These are phyloP conservation scores for Cariama cristata DNA, from an alignment of 2,113 vertebrate species.

Conservation along the genomic window DNA sequence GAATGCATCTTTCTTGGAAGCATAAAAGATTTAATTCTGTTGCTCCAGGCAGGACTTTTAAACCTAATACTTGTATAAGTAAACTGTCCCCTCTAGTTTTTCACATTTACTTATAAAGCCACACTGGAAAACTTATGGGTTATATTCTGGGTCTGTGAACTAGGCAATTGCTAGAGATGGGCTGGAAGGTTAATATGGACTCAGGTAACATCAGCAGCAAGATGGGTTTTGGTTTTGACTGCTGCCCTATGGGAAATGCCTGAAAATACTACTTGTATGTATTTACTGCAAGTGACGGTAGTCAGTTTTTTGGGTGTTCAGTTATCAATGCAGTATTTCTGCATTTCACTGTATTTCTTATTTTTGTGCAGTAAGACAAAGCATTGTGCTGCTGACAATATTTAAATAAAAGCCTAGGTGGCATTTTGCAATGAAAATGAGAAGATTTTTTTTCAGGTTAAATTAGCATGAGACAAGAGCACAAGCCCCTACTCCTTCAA, in stretches of 20 bases:
- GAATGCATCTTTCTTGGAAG: not conserved
- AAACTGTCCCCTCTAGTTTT: slow-evolving; percentile 1
- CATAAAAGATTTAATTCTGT: not conserved
- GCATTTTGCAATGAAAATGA: slow-evolving; percentile 10
- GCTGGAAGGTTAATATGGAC: not conserved
- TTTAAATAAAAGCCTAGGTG: not conserved
- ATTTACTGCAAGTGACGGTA: not conserved
- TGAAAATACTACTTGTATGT: not conserved
- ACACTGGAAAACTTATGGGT: not conserved
- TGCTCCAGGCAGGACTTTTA: slow-evolving; percentile 8
- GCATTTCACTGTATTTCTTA: not conserved
- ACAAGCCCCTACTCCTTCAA: slow-evolving; percentile 10
- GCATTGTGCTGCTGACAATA: not conserved
- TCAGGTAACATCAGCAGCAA: not conserved
- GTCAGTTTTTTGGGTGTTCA: not conserved
- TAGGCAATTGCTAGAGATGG: not conserved
- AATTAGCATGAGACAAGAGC: slow-evolving; percentile 14
- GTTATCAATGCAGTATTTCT: not conserved
- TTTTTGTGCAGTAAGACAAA: slow-evolving; percentile 13
- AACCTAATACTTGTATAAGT: not conserved
- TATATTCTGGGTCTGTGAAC: not conserved
- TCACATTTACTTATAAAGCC: not conserved
- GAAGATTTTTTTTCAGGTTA: not conserved
- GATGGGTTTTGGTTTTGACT: not conserved
- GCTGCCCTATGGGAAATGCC: not conserved